These are phyloP conservation scores for Smithornis capensis DNA, from an alignment of 2,113 vertebrate species.

Conservation along the genomic window DNA sequence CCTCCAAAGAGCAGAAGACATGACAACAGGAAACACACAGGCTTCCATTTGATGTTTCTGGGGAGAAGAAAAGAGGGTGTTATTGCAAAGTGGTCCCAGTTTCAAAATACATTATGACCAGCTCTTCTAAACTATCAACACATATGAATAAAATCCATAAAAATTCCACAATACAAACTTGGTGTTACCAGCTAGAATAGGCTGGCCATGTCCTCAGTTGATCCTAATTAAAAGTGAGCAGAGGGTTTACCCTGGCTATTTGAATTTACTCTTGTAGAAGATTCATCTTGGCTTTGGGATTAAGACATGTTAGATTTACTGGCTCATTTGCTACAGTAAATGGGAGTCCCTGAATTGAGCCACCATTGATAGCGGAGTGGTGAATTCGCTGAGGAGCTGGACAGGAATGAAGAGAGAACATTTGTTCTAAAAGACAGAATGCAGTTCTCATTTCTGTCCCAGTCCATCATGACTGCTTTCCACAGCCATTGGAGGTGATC, in stretches of 20 bases:
- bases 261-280: not conserved
- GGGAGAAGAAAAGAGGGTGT: not conserved
- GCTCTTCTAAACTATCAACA: not conserved
- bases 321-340: constrained; percentile 17
- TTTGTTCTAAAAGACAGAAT: not conserved
- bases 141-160: not conserved
- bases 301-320: constrained; percentile 24
- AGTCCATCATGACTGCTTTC: not conserved
- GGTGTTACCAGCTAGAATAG: not conserved
- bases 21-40: not conserved
- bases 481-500: not conserved
- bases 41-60: not conserved
- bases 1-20: not conserved
- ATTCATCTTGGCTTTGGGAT: not conserved
- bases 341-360: not conserved
- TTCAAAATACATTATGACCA: not conserved
- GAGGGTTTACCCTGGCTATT: not conserved
- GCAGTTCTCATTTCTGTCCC: not conserved
- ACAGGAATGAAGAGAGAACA: not conserved
- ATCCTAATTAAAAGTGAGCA: not conserved
- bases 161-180: not conserved
- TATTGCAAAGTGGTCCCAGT: not conserved
- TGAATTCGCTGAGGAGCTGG: not conserved
- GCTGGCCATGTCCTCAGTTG: not conserved
- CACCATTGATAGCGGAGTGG: not conserved